phyloP scores from a whole-genome alignment of 2,888 invertebrate species.

The Drosophila phalerata region DNA sequence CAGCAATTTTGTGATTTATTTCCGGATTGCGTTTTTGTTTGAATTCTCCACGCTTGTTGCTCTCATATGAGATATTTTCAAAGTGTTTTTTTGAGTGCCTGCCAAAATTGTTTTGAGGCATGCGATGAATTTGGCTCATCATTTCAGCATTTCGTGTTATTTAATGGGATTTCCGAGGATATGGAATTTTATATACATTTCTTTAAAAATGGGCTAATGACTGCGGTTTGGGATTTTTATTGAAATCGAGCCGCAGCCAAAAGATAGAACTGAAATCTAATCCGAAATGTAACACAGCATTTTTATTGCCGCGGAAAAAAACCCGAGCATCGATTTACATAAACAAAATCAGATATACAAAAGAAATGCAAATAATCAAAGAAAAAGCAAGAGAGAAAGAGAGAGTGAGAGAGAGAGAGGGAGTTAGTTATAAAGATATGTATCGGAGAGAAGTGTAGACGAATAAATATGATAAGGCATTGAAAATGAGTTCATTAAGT shows the following conservation, averaged over 20 bases:
- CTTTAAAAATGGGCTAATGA: conserved; percentile 76
- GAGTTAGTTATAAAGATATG: conserved; percentile 33
- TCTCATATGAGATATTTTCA: conserved; percentile 12
- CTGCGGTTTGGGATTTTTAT: conserved; percentile 52
- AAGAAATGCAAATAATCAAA: conserved; percentile 53
- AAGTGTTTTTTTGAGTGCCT: conserved; percentile 50
- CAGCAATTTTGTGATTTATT: conserved; percentile 27
- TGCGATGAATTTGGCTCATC: conserved; percentile 42
- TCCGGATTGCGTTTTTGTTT: conserved; percentile 10
- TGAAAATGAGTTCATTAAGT: conserved; percentile 70
- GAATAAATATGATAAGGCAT: conserved; percentile 62
- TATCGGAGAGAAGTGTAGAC: conserved; percentile 41
- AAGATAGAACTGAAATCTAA: conserved; percentile 27
- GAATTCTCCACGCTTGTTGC: conserved; percentile 29
- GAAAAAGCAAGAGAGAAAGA: conserved; percentile 4
- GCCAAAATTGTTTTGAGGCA: conserved; percentile 42
- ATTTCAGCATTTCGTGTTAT: conserved; percentile 49
- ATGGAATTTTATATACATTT: conserved; percentile 26
- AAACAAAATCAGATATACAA: conserved; percentile 43
- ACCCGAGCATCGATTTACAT: conserved; percentile 45
- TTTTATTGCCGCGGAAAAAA: conserved; percentile 28
- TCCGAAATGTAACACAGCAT: conserved; percentile 1
- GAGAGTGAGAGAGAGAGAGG: conserved; percentile 15
- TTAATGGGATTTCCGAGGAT: conserved; percentile 41
- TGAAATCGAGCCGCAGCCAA: conserved; percentile 26